phyloP scores from a whole-genome alignment of 1,140 invertebrate species.

The Leptinotarsa texana region DNA sequence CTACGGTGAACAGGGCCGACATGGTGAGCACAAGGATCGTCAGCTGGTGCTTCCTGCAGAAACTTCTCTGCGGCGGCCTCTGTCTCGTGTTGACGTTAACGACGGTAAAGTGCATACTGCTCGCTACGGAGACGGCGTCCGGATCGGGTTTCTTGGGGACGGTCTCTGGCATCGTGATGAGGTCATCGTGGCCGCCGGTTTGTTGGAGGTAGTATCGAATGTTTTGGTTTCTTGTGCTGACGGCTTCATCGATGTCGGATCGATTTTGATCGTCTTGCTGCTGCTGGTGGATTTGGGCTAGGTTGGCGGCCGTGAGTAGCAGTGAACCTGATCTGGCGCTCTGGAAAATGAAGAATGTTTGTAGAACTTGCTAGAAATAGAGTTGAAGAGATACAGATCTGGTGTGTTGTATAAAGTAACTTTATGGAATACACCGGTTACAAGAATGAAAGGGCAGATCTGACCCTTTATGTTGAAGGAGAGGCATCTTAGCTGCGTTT shows the following conservation, averaged over 20 bases:
- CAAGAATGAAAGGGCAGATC: too few species aligned
- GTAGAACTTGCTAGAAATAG: not conserved
- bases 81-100: slow-evolving; percentile 76
- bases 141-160: slow-evolving; percentile 55
- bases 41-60: slow-evolving; percentile 75
- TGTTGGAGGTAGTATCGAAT: slow-evolving; percentile 51
- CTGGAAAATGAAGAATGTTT: slow-evolving; percentile 57
- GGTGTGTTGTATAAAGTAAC: too few species aligned
- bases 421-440: too few species aligned
- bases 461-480: too few species aligned
- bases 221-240: slow-evolving; percentile 53
- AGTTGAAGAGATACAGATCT: too few species aligned
- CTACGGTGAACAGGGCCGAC: slow-evolving; percentile 76
- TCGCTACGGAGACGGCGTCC: slow-evolving; percentile 75
- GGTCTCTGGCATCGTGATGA: slow-evolving; percentile 49
- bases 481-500: too few species aligned
- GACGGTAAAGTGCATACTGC: slow-evolving; percentile 83
- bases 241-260: slow-evolving; percentile 11
- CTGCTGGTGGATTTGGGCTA: slow-evolving; percentile 68
- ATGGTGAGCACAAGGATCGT: slow-evolving; percentile 78
- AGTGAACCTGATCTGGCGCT: slow-evolving; percentile 78
- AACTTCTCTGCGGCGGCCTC: slow-evolving; percentile 62
- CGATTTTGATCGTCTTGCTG: slow-evolving; percentile 23
- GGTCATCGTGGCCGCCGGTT: slow-evolving; percentile 35
- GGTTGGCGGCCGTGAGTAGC: slow-evolving; percentile 75